phyloP scores from a whole-genome alignment of 2,113 vertebrate genomes.

The Anseranas semipalmata region DNA sequence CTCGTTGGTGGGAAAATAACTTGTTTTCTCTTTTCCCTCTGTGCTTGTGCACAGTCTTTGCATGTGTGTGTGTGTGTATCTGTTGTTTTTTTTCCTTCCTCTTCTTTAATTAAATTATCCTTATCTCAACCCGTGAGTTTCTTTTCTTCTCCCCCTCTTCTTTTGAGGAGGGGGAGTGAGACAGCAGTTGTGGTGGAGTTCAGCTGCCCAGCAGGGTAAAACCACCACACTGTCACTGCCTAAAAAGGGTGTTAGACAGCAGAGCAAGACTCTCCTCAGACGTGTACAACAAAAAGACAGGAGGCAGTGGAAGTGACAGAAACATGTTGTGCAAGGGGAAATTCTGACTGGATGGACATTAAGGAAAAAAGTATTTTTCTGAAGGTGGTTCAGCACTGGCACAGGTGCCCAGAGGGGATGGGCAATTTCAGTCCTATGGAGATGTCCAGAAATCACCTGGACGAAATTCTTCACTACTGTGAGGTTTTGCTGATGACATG shows the following conservation, averaged over 20 bases:
- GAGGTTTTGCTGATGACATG: neutral
- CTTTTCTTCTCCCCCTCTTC: too few species aligned
- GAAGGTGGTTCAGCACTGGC: neutral
- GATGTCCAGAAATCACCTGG: neutral
- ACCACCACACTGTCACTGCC: too few species aligned
- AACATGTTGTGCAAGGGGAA: neutral
- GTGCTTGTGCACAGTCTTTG: too few species aligned
- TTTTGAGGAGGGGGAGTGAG: too few species aligned
- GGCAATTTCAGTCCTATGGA: neutral
- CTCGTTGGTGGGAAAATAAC: too few species aligned
- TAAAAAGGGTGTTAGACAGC: neutral
- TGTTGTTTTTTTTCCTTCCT: too few species aligned
- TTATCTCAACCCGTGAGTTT: too few species aligned
- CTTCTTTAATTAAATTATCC: too few species aligned
- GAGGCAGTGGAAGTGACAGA: neutral
- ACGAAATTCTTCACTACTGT: neutral
- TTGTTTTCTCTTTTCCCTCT: too few species aligned
- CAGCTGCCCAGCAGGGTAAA: too few species aligned
- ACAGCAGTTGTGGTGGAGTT: too few species aligned
- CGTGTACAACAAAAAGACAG: neutral
- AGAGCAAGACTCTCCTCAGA: neutral
- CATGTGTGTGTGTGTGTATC: too few species aligned
- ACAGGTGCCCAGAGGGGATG: neutral
- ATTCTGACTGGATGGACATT: neutral
- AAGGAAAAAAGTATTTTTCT: neutral